These are phyloP conservation scores for Eupsittula cactorum DNA, from an alignment of 2,113 vertebrate species.

Conservation along the genomic window DNA sequence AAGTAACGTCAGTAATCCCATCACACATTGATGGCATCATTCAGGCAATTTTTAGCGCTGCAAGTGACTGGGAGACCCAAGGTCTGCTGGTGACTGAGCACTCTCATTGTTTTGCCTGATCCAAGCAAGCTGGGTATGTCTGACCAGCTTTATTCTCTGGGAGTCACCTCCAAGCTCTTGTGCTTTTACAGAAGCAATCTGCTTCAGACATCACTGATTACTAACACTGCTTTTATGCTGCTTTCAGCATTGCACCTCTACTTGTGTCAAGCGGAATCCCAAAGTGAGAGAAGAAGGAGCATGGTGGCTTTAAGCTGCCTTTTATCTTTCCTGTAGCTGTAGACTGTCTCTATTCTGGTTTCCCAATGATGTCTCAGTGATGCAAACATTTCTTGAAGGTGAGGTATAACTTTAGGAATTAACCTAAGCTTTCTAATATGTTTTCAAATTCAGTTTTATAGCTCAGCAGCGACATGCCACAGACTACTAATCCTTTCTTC, in stretches of 20 bases:
- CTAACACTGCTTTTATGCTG: neutral
- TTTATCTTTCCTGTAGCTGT: neutral
- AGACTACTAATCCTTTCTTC: neutral
- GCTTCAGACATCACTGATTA: neutral
- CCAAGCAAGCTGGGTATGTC: neutral
- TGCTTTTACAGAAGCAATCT: neutral
- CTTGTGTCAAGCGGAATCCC: rapidly evolving
- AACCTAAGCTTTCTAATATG: neutral
- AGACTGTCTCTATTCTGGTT: neutral
- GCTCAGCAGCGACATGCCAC: neutral
- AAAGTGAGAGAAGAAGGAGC: neutral
- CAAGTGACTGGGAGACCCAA: neutral
- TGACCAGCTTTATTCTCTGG: neutral
- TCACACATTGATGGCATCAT: neutral
- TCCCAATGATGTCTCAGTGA: neutral
- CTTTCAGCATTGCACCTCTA: neutral
- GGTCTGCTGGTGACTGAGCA: neutral
- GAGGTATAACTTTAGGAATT: neutral
- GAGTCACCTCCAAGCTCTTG: neutral
- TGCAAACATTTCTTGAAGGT: neutral
- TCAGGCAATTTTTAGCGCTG: neutral
- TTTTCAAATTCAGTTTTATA: neutral
- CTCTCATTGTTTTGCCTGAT: neutral
- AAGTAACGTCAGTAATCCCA: neutral
- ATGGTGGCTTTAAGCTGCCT: neutral